Evolutionary conservation across 2,888 invertebrate species (phyloP).

Genomic region (Papilio elwesi): DNA sequence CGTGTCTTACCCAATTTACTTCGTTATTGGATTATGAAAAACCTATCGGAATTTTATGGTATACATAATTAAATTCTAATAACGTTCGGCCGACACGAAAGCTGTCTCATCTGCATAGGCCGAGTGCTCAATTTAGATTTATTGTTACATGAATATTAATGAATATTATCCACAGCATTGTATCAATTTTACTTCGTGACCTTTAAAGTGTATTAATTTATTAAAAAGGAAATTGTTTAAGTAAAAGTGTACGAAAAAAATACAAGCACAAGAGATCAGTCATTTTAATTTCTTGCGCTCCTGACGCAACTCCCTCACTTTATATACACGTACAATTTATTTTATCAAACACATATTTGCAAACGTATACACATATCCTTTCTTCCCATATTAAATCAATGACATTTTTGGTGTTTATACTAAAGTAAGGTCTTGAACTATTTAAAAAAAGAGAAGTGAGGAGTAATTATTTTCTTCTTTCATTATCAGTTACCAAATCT

Average conservation of each 20-base stretch:
- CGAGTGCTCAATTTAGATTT: constrained; percentile 56
- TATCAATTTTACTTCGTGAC: not conserved
- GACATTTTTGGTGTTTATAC: too few relatives aligned
- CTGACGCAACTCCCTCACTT: too few relatives aligned
- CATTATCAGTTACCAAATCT: too few relatives aligned
- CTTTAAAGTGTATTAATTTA: constrained; percentile 1
- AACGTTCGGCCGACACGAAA: constrained; percentile 56
- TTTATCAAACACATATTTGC: too few relatives aligned
- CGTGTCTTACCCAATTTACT: constrained; percentile 17
- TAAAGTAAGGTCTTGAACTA: too few relatives aligned
- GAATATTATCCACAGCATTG: constrained; percentile 5
- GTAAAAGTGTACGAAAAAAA: not conserved
- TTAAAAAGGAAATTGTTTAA: not conserved
- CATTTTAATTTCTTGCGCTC: too few relatives aligned
- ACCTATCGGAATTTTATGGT: constrained; percentile 56
- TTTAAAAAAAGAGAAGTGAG: too few relatives aligned
- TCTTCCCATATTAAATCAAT: too few relatives aligned
- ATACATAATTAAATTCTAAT: constrained; percentile 72
- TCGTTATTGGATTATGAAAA: constrained; percentile 32
- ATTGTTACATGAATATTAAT: constrained; percentile 44
- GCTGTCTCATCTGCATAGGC: constrained; percentile 47
- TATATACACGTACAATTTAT: too few relatives aligned
- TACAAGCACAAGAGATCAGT: not conserved
- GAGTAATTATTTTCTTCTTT: too few relatives aligned
- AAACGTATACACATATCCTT: too few relatives aligned